Evolutionary conservation across 1,140 invertebrate genomes (phyloP).

Genomic region (Dryas iulia): DNA sequence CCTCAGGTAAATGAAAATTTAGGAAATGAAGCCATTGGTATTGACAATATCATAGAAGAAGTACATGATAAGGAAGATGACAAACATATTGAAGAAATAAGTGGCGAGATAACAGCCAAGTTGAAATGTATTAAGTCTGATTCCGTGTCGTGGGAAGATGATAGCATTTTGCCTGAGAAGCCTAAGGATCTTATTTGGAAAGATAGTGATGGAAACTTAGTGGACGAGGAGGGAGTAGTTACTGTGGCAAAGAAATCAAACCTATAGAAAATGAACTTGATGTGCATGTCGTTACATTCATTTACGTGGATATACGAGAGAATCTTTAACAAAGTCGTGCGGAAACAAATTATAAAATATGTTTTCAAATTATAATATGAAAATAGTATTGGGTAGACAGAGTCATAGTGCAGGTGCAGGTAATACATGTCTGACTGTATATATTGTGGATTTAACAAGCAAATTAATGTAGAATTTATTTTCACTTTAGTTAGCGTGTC

Average conservation of each 20-base stretch:
- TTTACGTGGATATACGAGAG: too few relatives aligned
- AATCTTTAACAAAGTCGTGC: too few relatives aligned
- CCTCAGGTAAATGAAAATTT: not conserved
- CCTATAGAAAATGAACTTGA: too few relatives aligned
- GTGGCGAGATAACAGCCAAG: slow-evolving; percentile 18
- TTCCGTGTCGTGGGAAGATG: slow-evolving; percentile 47
- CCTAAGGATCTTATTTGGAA: slow-evolving; percentile 32
- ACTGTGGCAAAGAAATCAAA: slow-evolving; percentile 17
- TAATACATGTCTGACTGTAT: too few relatives aligned
- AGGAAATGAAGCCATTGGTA: not conserved
- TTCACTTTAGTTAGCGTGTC: too few relatives aligned
- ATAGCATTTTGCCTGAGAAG: slow-evolving; percentile 22
- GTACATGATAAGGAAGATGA: slow-evolving; percentile 7
- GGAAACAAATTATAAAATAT: too few relatives aligned
- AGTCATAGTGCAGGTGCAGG: too few relatives aligned
- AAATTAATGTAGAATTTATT: too few relatives aligned
- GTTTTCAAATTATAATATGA: too few relatives aligned
- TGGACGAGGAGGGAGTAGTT: slow-evolving; percentile 46
- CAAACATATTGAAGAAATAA: slow-evolving; percentile 24
- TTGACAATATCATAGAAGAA: not conserved
- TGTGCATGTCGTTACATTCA: too few relatives aligned
- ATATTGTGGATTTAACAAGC: too few relatives aligned
- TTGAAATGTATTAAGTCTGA: slow-evolving; percentile 33
- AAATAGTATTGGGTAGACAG: too few relatives aligned
- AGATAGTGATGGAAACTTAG: slow-evolving; percentile 37